These are phyloP conservation scores for Riparia riparia DNA, from an alignment of 2,113 vertebrate genomes.

Conservation along the genomic window DNA sequence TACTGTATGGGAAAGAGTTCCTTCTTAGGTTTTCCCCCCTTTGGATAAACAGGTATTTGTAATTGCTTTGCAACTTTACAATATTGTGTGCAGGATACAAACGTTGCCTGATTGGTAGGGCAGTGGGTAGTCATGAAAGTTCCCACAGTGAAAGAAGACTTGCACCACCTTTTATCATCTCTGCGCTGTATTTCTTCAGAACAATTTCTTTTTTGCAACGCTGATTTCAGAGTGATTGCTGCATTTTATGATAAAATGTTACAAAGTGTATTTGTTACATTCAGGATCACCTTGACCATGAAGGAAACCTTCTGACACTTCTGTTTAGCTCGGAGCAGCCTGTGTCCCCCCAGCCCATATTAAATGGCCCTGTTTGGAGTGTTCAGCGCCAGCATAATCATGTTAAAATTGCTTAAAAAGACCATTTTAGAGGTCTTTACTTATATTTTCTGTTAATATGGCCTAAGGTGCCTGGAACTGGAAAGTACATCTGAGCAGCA, in stretches of 20 bases:
- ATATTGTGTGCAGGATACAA: not conserved
- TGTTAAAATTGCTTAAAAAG: not conserved
- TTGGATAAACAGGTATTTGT: not conserved
- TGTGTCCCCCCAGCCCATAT: not conserved
- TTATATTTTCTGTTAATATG: not conserved
- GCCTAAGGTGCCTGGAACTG: not conserved
- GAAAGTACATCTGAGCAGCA: fast-evolving
- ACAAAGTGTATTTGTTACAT: not conserved
- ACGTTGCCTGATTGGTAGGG: not conserved
- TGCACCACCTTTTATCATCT: not conserved
- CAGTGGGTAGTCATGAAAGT: fast-evolving
- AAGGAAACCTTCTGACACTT: not conserved
- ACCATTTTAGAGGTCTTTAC: not conserved
- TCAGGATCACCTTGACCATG: not conserved
- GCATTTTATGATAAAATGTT: not conserved
- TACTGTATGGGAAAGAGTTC: not conserved
- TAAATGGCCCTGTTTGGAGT: not conserved
- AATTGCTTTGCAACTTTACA: not conserved
- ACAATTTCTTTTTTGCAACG: not conserved
- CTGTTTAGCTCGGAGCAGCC: not conserved
- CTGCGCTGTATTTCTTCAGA: not conserved
- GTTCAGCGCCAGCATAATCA: not conserved
- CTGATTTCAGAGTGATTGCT: not conserved
- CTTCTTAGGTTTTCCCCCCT: fast-evolving
- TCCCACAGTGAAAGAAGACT: not conserved